phyloP scores from a whole-genome alignment of 2,113 vertebrate genomes.

The Cromileptes altivelis region DNA sequence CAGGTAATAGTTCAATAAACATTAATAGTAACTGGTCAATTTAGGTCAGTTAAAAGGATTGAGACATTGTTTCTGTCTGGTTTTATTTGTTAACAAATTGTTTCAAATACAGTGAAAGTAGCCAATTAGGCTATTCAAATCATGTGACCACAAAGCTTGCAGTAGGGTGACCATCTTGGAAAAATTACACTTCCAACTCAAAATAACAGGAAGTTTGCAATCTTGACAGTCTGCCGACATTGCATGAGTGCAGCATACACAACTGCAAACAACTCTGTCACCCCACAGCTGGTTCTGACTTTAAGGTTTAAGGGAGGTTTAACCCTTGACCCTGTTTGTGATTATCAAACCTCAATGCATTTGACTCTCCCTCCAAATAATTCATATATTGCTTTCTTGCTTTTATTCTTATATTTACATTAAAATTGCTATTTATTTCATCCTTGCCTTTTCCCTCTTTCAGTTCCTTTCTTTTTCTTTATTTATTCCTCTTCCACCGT shows the following conservation, averaged over 20 bases:
- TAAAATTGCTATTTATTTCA: not conserved
- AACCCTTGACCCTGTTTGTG: not conserved
- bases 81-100: no score
- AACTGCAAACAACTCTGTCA: not conserved
- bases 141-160: not conserved
- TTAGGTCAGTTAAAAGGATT: no score
- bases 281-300: not conserved
- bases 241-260: not conserved
- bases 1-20: no score
- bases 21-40: no score
- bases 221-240: not conserved
- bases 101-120: not conserved
- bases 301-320: not conserved
- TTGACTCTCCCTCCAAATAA: not conserved
- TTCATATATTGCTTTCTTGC: not conserved
- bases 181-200: no score
- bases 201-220: no score
- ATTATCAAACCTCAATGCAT: not conserved
- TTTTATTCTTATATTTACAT: conserved; percentile 6
- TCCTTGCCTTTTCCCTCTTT: not conserved
- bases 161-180: not conserved
- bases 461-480: not conserved
- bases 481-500: not conserved
- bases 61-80: no score
- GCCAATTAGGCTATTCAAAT: not conserved